Percentiles rank a stretch among this genome's conserved stretches.
phyloP scores from a whole-genome alignment of 2,113 vertebrate species.

The Phainopepla nitens region DNA sequence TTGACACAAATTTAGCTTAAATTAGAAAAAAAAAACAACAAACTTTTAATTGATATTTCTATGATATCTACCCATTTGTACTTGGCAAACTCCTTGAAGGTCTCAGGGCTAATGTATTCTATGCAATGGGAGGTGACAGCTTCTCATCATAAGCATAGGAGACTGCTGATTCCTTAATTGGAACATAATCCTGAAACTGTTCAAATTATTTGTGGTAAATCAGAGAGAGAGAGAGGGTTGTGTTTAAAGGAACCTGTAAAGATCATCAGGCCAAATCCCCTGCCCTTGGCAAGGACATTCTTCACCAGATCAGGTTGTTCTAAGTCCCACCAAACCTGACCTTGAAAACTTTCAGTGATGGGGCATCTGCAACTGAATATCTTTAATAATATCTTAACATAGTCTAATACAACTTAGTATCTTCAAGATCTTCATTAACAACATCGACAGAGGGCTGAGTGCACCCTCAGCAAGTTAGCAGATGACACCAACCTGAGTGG shows the following conservation, averaged over 20 bases:
- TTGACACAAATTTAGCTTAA: background rate
- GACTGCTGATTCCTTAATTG: background rate
- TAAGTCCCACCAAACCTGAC: background rate
- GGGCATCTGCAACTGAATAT: background rate
- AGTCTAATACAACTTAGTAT: background rate
- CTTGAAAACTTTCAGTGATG: background rate
- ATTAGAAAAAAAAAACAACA: constrained; percentile 3
- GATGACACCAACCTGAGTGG: background rate
- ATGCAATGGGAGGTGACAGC: background rate
- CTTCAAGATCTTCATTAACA: background rate
- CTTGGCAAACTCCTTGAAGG: background rate
- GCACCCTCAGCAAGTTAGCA: background rate
- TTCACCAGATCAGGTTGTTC: background rate
- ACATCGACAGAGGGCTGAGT: background rate
- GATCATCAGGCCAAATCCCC: background rate
- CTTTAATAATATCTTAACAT: background rate
- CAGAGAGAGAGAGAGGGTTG: background rate
- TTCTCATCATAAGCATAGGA: background rate
- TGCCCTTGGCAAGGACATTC: background rate
- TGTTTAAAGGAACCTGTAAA: background rate
- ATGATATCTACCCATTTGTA: background rate
- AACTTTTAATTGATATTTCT: background rate
- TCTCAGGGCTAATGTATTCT: background rate
- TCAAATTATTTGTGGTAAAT: background rate
- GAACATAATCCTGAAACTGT: background rate